These are phyloP conservation scores for Teleiodes luculella DNA, from an alignment of 2,888 invertebrate species.

Conservation along the genomic window DNA sequence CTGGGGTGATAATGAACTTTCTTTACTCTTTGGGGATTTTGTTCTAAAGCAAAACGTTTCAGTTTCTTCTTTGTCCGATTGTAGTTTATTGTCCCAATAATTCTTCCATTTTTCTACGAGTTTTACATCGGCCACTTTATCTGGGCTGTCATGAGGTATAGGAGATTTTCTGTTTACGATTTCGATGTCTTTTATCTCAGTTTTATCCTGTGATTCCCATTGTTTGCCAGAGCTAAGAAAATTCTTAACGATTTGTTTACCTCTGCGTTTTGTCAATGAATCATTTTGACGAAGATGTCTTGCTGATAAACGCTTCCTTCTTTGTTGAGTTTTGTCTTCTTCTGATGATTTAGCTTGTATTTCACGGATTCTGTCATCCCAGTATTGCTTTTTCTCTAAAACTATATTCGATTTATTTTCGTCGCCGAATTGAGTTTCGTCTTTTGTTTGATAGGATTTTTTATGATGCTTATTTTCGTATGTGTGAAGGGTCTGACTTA, in stretches of 20 bases:
- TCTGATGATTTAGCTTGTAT: conserved; percentile 62
- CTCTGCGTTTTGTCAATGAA: conserved; percentile 65
- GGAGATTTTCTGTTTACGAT: conserved; percentile 20
- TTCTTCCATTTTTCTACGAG: conserved; percentile 65
- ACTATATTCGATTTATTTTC: conserved; percentile 54
- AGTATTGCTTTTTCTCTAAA: conserved; percentile 69
- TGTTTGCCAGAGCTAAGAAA: conserved; percentile 45
- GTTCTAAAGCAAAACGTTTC: conserved; percentile 28
- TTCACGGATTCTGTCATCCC: conserved; percentile 70
- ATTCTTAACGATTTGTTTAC: conserved; percentile 64
- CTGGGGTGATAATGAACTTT: conserved; percentile 16
- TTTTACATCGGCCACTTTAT: conserved; percentile 36
- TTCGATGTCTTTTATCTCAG: conserved; percentile 26
- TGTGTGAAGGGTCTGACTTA: conserved; percentile 67
- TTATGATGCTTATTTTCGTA: conserved; percentile 29
- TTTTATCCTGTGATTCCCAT: conserved; percentile 27
- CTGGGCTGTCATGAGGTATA: conserved; percentile 19
- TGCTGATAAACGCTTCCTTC: conserved; percentile 49
- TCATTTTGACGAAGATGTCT: conserved; percentile 61
- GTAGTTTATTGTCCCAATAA: conserved; percentile 66
- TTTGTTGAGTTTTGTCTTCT: conserved; percentile 48
- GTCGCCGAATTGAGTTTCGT: conserved; percentile 53
- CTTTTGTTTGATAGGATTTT: conserved; percentile 15
- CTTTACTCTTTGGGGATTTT: conserved; percentile 30
- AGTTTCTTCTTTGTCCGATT: conserved; percentile 39